Base-by-base conservation (phyloP, 23 tunicate genomes). In the Diplosoma virens region DNA sequence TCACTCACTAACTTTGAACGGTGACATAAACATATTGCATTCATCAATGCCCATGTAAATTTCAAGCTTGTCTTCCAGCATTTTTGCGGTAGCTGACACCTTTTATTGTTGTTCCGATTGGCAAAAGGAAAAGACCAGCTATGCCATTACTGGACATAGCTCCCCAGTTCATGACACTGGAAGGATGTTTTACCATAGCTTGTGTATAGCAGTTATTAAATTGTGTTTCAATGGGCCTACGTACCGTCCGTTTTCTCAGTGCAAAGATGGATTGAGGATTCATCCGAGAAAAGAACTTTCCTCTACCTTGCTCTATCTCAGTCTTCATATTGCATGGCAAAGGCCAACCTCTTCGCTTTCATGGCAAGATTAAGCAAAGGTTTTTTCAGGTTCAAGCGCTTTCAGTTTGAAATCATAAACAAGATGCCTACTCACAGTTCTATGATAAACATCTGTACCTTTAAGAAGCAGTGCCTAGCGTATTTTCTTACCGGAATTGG, bases 21-120 rank as follows among this genome's bases (percentile, higher is more conserved):
- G 36, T 67, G 74, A 52, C 74, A 67, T 67, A 37, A 67, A 67
- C n/a, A 67, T 67, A 67, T 67, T 67, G 74, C 74, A 67, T 35
- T 7, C 24, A 67, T 67, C 52, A 9, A 67, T 52, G 20, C 2
- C 3, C 74, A 37, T 67, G 74, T 67, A 52, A 17, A 67, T 25
- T 27, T 67, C 29, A 27, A 37, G 52, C 74, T 67, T 67, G n/a
- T 67, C 74, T 27, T 34, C 28, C 35, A 61, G 69, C 69, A 61
- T 7, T 61, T 61, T 14, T 27, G 30, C 69, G 52, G 74, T 37
- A 67, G 52, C 36, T 35, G 35, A 34, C 23, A 29, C 52, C 52
- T 50, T 35, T 37, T 27, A 67, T 67, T 50, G 74, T 67, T 24
- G 74, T 67, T 67, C 74, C 74, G n/a, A 26, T 35, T 26, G 50